Evolutionary conservation across 1,140 invertebrate species (phyloP).

Genomic region (Papilio polyxenes): DNA sequence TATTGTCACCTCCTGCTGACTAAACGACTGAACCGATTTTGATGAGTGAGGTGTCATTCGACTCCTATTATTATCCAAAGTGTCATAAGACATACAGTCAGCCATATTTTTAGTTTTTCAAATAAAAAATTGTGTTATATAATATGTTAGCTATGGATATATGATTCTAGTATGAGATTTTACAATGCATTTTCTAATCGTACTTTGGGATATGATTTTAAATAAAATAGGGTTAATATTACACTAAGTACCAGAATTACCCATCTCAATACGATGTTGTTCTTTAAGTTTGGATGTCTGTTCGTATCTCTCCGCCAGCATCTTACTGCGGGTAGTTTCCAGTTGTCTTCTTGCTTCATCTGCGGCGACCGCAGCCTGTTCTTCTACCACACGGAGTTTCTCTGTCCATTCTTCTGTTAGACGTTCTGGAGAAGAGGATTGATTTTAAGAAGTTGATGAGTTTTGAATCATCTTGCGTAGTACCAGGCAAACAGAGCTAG

Average conservation of each 20-base stretch:
- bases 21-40: too few species aligned
- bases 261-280: conserved; percentile 76
- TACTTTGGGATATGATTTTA: neutral
- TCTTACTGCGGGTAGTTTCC: conserved; percentile 64
- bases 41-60: too few species aligned
- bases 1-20: too few species aligned
- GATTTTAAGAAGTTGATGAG: conserved; percentile 12
- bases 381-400: conserved; percentile 65
- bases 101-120: too few species aligned
- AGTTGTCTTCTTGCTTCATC: conserved; percentile 67
- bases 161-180: too few species aligned
- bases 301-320: conserved; percentile 72
- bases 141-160: too few species aligned
- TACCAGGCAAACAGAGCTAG: too few species aligned
- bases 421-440: conserved; percentile 54
- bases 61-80: too few species aligned
- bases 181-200: too few species aligned
- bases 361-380: conserved; percentile 59
- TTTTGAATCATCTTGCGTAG: neutral
- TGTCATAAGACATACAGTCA: too few species aligned
- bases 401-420: conserved; percentile 71
- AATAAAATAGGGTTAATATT: neutral
- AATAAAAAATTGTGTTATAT: too few species aligned
- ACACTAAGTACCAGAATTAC: conserved; percentile 49
- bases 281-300: conserved; percentile 74